phyloP scores from a whole-genome alignment of 1,140 invertebrate genomes.

The Oreohelix idahoensis region DNA sequence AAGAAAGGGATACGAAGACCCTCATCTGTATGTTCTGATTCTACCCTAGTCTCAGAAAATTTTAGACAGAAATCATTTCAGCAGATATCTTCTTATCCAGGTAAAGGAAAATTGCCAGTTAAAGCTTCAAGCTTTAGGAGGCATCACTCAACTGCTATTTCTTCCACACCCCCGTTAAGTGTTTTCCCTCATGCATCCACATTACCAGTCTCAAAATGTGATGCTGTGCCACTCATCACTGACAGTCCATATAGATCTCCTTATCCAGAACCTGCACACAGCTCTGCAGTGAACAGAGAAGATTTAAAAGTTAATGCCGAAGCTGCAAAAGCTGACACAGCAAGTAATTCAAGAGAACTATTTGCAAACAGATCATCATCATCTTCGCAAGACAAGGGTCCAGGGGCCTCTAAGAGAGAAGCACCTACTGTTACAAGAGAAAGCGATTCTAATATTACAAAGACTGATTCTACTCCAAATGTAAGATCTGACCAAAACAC shows the following conservation, averaged over 20 bases:
- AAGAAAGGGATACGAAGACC: neutral
- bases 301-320: neutral
- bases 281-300: neutral
- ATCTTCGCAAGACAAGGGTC: neutral
- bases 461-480: neutral
- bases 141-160: neutral
- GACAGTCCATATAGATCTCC: conserved; percentile 27
- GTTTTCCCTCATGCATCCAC: neutral
- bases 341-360: neutral
- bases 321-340: neutral
- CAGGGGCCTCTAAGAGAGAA: neutral
- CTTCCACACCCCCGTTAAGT: neutral
- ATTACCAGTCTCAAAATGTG: neutral
- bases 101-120: neutral
- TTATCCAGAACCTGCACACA: neutral
- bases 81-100: conserved; percentile 3
- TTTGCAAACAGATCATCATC: neutral
- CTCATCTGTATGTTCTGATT: neutral
- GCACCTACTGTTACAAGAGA: neutral
- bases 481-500: neutral
- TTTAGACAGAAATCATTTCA: neutral
- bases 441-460: neutral
- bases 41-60: neutral
- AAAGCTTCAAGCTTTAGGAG: neutral
- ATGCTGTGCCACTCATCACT: neutral